These are phyloP conservation scores for Lepilemur septentrionalis DNA, from an alignment of 2,797 vertebrate species.

Conservation along the genomic window DNA sequence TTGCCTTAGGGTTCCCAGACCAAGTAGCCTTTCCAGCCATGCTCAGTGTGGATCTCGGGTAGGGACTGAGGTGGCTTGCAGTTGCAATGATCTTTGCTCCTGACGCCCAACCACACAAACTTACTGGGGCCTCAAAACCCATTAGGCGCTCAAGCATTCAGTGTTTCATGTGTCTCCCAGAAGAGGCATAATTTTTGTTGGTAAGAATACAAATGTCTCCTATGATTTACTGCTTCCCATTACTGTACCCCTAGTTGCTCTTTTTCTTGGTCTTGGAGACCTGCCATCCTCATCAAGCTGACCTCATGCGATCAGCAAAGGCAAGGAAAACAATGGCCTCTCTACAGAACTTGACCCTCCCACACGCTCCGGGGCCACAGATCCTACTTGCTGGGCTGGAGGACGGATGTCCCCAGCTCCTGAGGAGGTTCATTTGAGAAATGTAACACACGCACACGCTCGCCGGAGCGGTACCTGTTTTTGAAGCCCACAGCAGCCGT, in stretches of 20 bases:
- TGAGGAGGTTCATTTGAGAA: neutral
- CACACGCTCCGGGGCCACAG: slow-evolving; percentile 45
- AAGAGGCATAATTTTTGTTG: slow-evolving; percentile 68
- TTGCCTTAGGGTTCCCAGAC: neutral
- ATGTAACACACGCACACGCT: rapidly evolving
- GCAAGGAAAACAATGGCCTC: slow-evolving; percentile 66
- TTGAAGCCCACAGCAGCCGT: neutral
- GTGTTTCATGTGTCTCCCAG: slow-evolving; percentile 28
- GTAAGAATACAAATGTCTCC: slow-evolving; percentile 70
- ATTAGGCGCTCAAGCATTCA: neutral
- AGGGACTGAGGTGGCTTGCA: neutral
- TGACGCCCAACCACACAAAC: neutral
- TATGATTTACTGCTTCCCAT: slow-evolving; percentile 68
- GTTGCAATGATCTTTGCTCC: neutral
- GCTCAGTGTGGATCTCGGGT: neutral
- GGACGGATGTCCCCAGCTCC: neutral
- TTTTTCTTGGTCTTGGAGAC: slow-evolving; percentile 73
- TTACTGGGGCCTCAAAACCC: neutral
- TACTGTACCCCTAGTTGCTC: slow-evolving; percentile 43
- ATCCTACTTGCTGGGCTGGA: slow-evolving; percentile 32
- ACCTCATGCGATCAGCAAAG: slow-evolving; percentile 68
- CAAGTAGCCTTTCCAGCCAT: neutral
- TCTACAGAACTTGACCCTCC: slow-evolving; percentile 75
- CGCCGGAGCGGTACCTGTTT: neutral
- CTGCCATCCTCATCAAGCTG: slow-evolving; percentile 73